Evolutionary conservation across 2,113 vertebrate genomes (phyloP).

Genomic region (Sinocyclocheilus rhinocerous): DNA sequence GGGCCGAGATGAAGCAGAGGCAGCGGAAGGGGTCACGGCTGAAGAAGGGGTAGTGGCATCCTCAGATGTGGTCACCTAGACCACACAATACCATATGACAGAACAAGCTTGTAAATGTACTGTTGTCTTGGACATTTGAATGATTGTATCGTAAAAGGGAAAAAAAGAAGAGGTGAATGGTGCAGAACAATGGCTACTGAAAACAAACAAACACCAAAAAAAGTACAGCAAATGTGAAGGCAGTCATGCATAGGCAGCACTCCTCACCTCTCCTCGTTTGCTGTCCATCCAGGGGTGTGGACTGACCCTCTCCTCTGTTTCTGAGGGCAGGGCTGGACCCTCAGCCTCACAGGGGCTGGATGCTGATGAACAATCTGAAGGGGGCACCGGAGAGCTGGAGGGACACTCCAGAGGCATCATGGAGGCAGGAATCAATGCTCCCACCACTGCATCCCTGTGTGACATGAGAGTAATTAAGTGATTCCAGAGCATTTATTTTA

Average conservation of each 20-base stretch:
- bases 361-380: constrained; percentile 81
- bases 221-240: neutral
- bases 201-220: neutral
- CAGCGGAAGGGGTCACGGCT: constrained; percentile 91
- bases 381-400: constrained; percentile 84
- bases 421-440: constrained; percentile 93
- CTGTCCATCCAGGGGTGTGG: constrained; percentile 92
- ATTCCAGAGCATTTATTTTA: neutral
- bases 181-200: neutral
- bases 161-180: neutral
- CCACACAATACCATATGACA: constrained; percentile 37
- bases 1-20: constrained; percentile 89
- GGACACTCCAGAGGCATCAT: constrained; percentile 96
- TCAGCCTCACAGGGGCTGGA: constrained; percentile 85
- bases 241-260: neutral
- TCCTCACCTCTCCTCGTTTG: constrained; percentile 87
- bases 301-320: constrained; percentile 86
- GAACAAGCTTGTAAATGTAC: neutral
- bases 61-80: constrained; percentile 85
- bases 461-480: neutral
- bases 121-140: neutral
- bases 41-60: constrained; percentile 90
- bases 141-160: too few relatives aligned
- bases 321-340: constrained; percentile 76
- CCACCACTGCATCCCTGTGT: constrained; percentile 89